These are phyloP conservation scores for Cataglyphis rosenhaueri DNA, from an alignment of 2,888 invertebrate genomes.

Conservation along the genomic window DNA sequence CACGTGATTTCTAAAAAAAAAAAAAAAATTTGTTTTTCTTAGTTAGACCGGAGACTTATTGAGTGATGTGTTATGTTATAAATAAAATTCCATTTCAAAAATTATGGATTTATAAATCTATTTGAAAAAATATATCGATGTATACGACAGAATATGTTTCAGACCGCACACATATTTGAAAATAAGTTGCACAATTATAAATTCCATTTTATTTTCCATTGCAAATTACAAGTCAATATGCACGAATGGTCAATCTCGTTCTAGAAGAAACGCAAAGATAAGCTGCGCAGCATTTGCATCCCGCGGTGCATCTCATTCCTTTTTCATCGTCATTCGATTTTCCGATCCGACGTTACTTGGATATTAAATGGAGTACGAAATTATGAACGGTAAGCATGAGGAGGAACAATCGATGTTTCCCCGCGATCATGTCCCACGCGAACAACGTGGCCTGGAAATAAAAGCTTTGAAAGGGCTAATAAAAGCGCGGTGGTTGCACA, in stretches of 20 bases:
- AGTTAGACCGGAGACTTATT: too few relatives aligned
- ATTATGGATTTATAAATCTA: not conserved
- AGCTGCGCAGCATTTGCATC: not conserved
- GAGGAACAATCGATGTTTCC: not conserved
- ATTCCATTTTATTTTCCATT: not conserved
- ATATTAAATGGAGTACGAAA: not conserved
- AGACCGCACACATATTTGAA: not conserved
- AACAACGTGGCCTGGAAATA: conserved; percentile 5
- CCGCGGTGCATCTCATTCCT: conserved; percentile 1
- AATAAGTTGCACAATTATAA: not conserved
- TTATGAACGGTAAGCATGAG: not conserved
- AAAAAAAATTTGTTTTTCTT: too few relatives aligned
- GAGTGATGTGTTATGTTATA: not conserved
- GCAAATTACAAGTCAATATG: not conserved
- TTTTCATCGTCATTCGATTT: not conserved
- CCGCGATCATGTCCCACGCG: not conserved
- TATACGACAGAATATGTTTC: not conserved
- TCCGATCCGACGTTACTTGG: not conserved
- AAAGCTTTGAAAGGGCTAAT: conserved; percentile 40
- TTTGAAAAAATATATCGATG: not conserved
- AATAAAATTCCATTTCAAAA: not conserved
- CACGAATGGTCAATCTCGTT: not conserved
- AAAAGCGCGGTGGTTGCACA: conserved; percentile 38
- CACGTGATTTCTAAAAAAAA: too few relatives aligned
- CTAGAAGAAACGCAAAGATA: not conserved